These are phyloP conservation scores for Pelochelys cantorii DNA, from an alignment of 2,797 vertebrate species.

Conservation along the genomic window DNA sequence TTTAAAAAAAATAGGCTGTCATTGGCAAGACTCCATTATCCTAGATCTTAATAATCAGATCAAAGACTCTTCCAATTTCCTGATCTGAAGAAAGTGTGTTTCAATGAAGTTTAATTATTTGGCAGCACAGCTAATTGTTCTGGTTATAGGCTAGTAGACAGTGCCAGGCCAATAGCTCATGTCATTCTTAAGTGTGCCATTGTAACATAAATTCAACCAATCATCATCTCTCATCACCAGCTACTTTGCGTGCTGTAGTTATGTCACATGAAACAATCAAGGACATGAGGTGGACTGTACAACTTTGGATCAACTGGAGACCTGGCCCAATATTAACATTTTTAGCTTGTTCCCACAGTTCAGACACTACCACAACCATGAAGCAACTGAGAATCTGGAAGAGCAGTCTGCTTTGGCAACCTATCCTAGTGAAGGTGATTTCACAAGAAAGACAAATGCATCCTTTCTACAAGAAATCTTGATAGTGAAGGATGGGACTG, in stretches of 20 bases:
- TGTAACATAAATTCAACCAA: background rate
- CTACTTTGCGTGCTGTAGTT: background rate
- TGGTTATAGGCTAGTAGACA: background rate
- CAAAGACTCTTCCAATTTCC: slow-evolving; percentile 4
- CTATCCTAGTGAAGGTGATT: background rate
- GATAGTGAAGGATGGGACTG: slow-evolving; percentile 10
- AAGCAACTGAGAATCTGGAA: background rate
- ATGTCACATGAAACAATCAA: background rate
- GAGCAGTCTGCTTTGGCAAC: background rate
- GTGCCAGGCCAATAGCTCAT: background rate
- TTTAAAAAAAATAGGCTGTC: slow-evolving; percentile 1
- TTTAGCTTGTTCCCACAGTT: background rate
- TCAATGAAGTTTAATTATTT: background rate
- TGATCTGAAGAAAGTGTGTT: slow-evolving; percentile 19
- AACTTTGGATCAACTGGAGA: background rate
- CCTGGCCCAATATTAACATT: background rate
- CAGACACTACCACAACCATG: background rate
- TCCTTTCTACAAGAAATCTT: background rate
- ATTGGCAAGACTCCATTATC: background rate
- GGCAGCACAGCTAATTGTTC: background rate
- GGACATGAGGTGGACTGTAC: background rate
- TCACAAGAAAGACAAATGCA: background rate
- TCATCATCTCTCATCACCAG: background rate
- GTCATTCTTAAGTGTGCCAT: background rate
- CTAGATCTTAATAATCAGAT: slow-evolving; percentile 30